Evolutionary conservation across 2,797 vertebrate species (phyloP).

Genomic region (Heteromormyrus szaboi): DNA sequence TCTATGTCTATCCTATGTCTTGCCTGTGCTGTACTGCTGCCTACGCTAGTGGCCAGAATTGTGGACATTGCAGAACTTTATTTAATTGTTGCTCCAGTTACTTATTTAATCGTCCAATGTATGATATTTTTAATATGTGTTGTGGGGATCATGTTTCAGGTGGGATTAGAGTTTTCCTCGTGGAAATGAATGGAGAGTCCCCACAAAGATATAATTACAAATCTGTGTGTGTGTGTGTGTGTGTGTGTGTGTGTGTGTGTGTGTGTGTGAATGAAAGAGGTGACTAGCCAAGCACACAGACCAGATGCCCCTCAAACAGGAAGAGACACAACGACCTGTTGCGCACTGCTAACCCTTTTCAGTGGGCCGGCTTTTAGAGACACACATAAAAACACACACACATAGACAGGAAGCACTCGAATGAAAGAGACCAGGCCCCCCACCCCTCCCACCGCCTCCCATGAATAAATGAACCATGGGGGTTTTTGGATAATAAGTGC

Average conservation of each 20-base stretch:
- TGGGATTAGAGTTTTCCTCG: neutral
- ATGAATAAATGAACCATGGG: neutral
- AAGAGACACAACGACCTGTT: constrained; percentile 50
- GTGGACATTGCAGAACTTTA: neutral
- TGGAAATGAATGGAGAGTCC: neutral
- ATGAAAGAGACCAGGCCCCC: neutral
- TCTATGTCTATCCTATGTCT: neutral
- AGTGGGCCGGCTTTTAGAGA: constrained; percentile 37
- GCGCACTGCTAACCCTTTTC: constrained; percentile 58
- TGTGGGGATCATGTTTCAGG: neutral
- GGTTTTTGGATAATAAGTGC: constrained; percentile 5
- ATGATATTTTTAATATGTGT: neutral
- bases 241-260: neutral
- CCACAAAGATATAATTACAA: neutral
- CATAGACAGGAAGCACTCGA: constrained; percentile 14
- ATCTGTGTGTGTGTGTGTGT: neutral
- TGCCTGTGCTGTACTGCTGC: neutral
- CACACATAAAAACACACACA: neutral
- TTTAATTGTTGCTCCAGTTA: neutral
- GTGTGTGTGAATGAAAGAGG: constrained; percentile 29
- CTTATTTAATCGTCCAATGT: neutral
- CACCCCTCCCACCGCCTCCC: neutral
- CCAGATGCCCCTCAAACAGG: constrained; percentile 47
- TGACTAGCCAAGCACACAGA: constrained; percentile 49
- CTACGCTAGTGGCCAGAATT: neutral